Base-by-base conservation (phyloP, 2,888 invertebrate genomes). In the Hypsopygia costalis region DNA sequence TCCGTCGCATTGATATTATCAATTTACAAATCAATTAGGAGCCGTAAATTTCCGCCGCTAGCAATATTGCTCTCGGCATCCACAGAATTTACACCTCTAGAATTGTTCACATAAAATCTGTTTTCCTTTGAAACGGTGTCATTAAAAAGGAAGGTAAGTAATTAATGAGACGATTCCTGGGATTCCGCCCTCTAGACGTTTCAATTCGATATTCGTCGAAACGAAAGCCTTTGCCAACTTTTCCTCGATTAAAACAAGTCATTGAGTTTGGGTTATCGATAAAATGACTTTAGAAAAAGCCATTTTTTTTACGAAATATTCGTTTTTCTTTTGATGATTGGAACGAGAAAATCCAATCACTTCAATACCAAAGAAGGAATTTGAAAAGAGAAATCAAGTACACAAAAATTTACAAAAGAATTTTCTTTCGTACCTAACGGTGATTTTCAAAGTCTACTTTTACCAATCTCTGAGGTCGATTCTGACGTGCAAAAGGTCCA, bases 1-100 rank as follows among this genome's bases (percentile, higher is more conserved):
- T 40, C 38, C 9, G n/a, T 9, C 6, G 11, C 29, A 11, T 28
- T 40, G 39, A 40, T 41, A 37, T 11, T 40, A 34, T 42, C 12
- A 39, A 46, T 42, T 46, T 44, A 37, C 22, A 34, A 38, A 40
- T 29, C 43, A 46, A 43, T 48, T 45, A 43, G 35, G 12, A 21
- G 34, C 25, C 6, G 34, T 32, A 21, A 44, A 44, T 30, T 39
- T 36, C 10, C 9, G 38, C 35, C 41, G 11, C 27, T 35, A 35
- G 20, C 33, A n/a, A 25, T 10, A 11, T 31, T 7, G 31, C 8
- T 11, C 1, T 25, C 6, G 25, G 1, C 6, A 7, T 6, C 25
- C 25, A 25, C 2, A 25, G 25, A 6, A 25, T 25, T 25, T 7
- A n/a, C 1, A 25, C 1, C 6, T 25, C 25, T 25, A 25, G 2